Base-by-base conservation (phyloP, 2,113 vertebrate genomes). In the Chunga burmeisteri region DNA sequence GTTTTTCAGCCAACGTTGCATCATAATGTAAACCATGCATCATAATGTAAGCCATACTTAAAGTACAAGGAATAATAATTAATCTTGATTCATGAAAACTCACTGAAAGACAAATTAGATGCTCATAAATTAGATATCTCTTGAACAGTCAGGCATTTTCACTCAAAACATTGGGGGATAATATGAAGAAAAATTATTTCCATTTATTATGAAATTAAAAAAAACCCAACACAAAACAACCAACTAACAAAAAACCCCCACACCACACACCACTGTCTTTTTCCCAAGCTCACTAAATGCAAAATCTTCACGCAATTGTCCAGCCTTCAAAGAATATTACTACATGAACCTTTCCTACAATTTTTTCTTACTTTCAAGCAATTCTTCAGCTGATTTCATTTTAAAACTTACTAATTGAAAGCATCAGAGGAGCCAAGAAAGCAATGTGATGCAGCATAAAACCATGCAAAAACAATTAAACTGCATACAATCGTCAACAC, bases 331-430 rank as follows among this genome's bases (percentile, higher is more conserved):
- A 92, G 53, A 89, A 29, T 47, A 49, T 52, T 30, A n/a, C 22
- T 67, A 79, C 34, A 36, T 50, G 53, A 78, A 88, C 34, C 23
- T 52, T 53, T n/a, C 25, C 59, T 61, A 42, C 21, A 7, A 15
- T 68, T 70, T 94, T 79, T 70, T 46, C 52, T 53, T 50, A 32
- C 16, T 83, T 90, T 55, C 34, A 52, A 87, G 52, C 6, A 79
- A 72, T 72, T 92, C 77, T 92, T 74, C 29, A 86, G 66, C 29
- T 26, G 3, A 71, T 72, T 86, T 67, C 3, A 36, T 59, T 81
- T 84, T 23, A 66, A 82, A 83, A n/a, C 26, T 53, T 83, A 46
- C 36, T 67, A 86, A 92, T 26, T 87, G 49, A 81, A 95, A 91
- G 81, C 77, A 65, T 19, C 2, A 86, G 15, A 27, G 11, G 22